Evolutionary conservation across 2,888 invertebrate species (phyloP).

Genomic region (Netelia melanura): DNA sequence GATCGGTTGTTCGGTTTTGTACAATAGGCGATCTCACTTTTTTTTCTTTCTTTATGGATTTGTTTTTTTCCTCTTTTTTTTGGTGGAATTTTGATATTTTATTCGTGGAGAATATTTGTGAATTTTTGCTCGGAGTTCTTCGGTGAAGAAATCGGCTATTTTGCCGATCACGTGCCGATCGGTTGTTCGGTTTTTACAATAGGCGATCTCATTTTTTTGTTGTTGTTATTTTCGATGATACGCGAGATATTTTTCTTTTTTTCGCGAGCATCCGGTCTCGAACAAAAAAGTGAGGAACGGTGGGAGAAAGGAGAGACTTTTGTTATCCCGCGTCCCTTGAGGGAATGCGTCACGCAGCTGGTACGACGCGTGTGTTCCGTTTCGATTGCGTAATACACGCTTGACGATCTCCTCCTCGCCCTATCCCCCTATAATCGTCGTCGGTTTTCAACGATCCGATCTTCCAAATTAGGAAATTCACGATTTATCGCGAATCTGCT

Average conservation of each 20-base stretch:
- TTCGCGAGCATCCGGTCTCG: not conserved
- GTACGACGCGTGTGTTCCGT: constrained; percentile 16
- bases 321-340: constrained; percentile 61
- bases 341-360: constrained; percentile 63
- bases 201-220: not conserved
- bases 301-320: constrained; percentile 21
- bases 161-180: too few species aligned
- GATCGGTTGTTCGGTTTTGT: too few species aligned
- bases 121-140: too few species aligned
- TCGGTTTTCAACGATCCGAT: not conserved
- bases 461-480: not conserved
- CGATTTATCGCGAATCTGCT: too few species aligned
- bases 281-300: not conserved
- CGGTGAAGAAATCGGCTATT: too few species aligned
- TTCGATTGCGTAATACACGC: constrained; percentile 57
- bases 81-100: too few species aligned
- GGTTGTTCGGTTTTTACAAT: too few species aligned
- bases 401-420: constrained; percentile 29
- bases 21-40: too few species aligned
- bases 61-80: too few species aligned
- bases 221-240: not conserved
- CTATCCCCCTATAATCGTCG: not conserved
- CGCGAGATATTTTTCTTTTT: not conserved
- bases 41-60: too few species aligned
- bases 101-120: too few species aligned